These are phyloP conservation scores for Isoperla grammatica DNA, from an alignment of 2,888 invertebrate species.

Conservation along the genomic window DNA sequence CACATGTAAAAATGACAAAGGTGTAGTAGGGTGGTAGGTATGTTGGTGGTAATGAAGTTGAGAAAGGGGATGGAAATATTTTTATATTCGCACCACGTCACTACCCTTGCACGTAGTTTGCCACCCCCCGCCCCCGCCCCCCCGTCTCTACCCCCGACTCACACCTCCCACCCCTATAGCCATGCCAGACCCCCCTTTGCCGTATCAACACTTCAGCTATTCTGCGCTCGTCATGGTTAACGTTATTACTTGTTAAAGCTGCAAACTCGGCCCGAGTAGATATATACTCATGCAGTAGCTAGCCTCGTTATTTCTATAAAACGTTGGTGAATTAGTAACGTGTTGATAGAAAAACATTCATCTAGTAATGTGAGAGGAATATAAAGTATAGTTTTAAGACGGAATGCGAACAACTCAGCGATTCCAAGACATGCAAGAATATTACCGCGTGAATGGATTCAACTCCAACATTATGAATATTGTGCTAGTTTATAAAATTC, in stretches of 20 bases:
- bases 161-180: neutral
- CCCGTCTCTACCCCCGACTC: neutral
- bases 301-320: no score
- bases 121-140: neutral
- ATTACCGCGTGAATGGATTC: no score
- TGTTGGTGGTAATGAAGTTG: conserved; percentile 14
- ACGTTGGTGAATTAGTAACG: no score
- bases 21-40: conserved; percentile 1
- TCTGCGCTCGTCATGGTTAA: conserved; percentile 8
- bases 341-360: no score
- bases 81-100: conserved; percentile 9
- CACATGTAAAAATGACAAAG: conserved; percentile 12
- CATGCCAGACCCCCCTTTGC: neutral
- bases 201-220: conserved; percentile 3
- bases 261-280: no score
- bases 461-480: no score
- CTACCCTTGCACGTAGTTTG: neutral
- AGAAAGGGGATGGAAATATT: neutral
- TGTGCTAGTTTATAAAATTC: no score
- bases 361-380: no score
- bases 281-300: no score
- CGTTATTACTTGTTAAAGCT: conserved; percentile 5
- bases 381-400: no score
- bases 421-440: no score
- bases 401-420: no score